Conservation (phyloP, 2,888 invertebrate genomes). For the Amphimallon solstitiale region DNA sequence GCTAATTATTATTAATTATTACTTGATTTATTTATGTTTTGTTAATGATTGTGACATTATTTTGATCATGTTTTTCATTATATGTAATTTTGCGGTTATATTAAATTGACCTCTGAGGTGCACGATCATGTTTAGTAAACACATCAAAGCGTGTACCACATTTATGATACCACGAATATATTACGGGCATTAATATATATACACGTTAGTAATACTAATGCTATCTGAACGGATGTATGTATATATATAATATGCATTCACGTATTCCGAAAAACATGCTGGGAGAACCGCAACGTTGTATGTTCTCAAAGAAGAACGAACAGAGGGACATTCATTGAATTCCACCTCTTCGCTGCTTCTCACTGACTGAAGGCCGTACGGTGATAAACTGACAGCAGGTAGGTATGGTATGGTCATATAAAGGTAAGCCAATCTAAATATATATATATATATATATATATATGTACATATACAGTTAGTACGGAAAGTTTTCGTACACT, state of each 20-base stretch:
- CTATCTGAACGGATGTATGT: conserved; percentile 32
- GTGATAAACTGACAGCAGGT: conserved; percentile 16
- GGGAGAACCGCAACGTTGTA: conserved; percentile 46
- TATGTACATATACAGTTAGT: neutral
- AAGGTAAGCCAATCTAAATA: neutral
- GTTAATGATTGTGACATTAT: neutral
- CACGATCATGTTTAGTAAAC: conserved; percentile 15
- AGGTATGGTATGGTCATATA: neutral
- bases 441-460: no score
- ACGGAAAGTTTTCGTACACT: no score
- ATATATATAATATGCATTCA: neutral
- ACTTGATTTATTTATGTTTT: neutral
- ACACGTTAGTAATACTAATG: conserved; percentile 46
- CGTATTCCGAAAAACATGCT: conserved; percentile 42
- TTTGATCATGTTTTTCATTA: no score
- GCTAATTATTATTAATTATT: no score
- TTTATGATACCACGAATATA: conserved; percentile 28
- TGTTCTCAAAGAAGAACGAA: conserved; percentile 46
- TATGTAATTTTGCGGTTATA: no score
- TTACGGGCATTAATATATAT: conserved; percentile 29
- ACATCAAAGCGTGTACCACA: conserved; percentile 15
- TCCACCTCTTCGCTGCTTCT: conserved; percentile 34
- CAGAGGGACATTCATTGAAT: conserved; percentile 46
- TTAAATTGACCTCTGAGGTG: conserved; percentile 2
- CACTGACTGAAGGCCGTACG: conserved; percentile 12